A percentile compares a stretch with the other conserved stretches of the same genome.
Evolutionary conservation across 2,113 vertebrate genomes (phyloP).

Genomic region (Onychostruthus taczanowskii): DNA sequence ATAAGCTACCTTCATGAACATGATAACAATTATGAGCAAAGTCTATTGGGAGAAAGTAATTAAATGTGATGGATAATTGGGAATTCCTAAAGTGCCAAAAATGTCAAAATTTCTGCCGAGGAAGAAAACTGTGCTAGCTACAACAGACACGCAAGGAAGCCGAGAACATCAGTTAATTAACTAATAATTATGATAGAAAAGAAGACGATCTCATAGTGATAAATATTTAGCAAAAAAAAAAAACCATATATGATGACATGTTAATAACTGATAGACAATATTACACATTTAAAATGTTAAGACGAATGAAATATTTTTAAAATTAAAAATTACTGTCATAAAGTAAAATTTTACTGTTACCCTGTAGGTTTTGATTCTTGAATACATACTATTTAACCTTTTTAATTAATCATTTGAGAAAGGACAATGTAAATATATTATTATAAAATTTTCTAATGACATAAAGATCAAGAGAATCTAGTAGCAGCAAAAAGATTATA

Average conservation of each 20-base stretch:
- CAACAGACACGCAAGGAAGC: not conserved
- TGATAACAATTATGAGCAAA: constrained; percentile 5
- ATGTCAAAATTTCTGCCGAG: not conserved
- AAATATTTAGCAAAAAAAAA: not conserved
- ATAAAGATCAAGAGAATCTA: not conserved
- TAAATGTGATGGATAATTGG: constrained; percentile 12
- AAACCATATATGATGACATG: not conserved
- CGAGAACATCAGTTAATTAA: constrained; percentile 27
- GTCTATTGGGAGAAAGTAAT: constrained; percentile 48
- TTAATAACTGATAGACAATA: not conserved
- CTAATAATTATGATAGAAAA: constrained; percentile 1
- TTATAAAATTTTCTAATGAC: not conserved
- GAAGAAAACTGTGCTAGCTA: not conserved
- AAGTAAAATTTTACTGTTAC: not conserved
- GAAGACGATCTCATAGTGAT: not conserved
- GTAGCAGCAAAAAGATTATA: not conserved
- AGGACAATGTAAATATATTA: not conserved
- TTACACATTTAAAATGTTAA: not conserved
- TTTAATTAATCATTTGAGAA: not conserved
- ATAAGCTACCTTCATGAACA: not conserved
- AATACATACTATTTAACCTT: not conserved
- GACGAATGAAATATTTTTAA: not conserved
- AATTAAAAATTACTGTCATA: not conserved
- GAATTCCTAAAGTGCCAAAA: not conserved
- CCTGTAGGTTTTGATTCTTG: not conserved